Conservation (phyloP, 1,140 invertebrate species). For the Prorops nasuta region DNA sequence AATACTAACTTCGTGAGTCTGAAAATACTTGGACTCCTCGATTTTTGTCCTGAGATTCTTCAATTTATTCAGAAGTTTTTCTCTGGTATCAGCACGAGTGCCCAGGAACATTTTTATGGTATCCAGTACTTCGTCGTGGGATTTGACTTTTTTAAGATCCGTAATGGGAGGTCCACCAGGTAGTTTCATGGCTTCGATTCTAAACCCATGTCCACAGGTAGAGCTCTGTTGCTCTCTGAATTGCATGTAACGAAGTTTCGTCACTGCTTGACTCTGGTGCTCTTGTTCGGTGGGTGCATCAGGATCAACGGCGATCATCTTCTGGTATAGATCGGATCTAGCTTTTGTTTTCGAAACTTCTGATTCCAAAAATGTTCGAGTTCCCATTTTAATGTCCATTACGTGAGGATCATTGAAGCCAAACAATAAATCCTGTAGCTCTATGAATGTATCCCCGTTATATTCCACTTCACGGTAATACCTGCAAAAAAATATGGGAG, state of each 20-base stretch:
- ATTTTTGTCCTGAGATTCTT: constrained; percentile 75
- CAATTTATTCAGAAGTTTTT: constrained; percentile 71
- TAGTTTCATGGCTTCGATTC: constrained; percentile 93
- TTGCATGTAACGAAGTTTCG: constrained; percentile 93
- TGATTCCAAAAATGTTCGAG: constrained; percentile 88
- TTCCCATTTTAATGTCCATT: constrained; percentile 93
- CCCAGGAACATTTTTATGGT: constrained; percentile 79
- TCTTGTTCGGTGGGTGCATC: constrained; percentile 82
- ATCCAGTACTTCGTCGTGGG: constrained; percentile 71
- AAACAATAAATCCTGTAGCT: constrained; percentile 84
- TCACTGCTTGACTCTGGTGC: constrained; percentile 74
- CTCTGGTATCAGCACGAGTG: constrained; percentile 64
- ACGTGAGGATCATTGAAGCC: constrained; percentile 84
- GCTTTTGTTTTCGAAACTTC: constrained; percentile 85
- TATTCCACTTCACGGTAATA: constrained; percentile 86
- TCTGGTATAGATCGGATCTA: constrained; percentile 78
- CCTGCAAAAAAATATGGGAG: constrained; percentile 16
- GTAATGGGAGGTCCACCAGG: constrained; percentile 72
- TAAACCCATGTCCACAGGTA: constrained; percentile 87
- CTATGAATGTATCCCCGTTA: constrained; percentile 84
- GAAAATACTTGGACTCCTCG: constrained; percentile 85
- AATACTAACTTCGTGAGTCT: constrained; percentile 75
- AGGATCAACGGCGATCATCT: constrained; percentile 92
- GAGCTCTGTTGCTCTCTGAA: constrained; percentile 93
- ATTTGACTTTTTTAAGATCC: constrained; percentile 76